These are phyloP conservation scores for Apamea sordens DNA, from an alignment of 2,888 invertebrate genomes.

Conservation along the genomic window DNA sequence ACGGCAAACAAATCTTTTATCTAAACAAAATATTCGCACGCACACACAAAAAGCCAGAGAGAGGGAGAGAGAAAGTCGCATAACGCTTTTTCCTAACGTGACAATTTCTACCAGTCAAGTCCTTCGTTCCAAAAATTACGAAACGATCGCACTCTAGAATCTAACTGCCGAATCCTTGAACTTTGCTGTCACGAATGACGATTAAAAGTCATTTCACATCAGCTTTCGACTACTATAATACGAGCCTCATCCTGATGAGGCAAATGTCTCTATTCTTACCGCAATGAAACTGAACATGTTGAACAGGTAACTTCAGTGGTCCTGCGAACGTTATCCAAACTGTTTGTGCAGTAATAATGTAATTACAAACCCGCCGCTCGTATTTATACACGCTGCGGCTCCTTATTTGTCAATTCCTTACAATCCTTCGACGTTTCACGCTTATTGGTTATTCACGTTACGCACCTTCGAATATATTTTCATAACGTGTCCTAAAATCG, in stretches of 20 bases:
- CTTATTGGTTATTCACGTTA: conserved; percentile 83
- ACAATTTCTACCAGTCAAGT: background rate
- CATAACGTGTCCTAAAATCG: conserved; percentile 79
- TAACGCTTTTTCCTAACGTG: background rate
- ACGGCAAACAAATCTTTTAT: background rate
- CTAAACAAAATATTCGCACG: background rate
- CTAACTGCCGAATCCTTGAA: background rate
- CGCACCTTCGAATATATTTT: conserved; percentile 74
- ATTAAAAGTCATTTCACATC: background rate
- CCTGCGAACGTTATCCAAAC: conserved; percentile 67
- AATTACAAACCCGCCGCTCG: conserved; percentile 55
- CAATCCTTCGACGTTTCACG: conserved; percentile 84
- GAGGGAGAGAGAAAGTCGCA: background rate
- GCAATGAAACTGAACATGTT: conserved; percentile 82
- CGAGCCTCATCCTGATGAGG: no score
- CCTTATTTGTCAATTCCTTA: conserved; percentile 78
- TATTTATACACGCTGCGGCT: conserved; percentile 79
- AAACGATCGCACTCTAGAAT: background rate
- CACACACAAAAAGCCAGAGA: background rate
- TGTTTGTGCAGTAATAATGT: conserved; percentile 67
- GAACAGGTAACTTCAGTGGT: conserved; percentile 56
- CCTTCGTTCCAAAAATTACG: background rate
- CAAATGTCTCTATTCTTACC: conserved; percentile 75
- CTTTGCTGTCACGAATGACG: background rate
- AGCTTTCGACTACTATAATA: background rate